Evolutionary conservation across 2,113 vertebrate species (phyloP), one percentile per base, ranked within the genome.

Genomic region (Lophura nycthemera): DNA sequence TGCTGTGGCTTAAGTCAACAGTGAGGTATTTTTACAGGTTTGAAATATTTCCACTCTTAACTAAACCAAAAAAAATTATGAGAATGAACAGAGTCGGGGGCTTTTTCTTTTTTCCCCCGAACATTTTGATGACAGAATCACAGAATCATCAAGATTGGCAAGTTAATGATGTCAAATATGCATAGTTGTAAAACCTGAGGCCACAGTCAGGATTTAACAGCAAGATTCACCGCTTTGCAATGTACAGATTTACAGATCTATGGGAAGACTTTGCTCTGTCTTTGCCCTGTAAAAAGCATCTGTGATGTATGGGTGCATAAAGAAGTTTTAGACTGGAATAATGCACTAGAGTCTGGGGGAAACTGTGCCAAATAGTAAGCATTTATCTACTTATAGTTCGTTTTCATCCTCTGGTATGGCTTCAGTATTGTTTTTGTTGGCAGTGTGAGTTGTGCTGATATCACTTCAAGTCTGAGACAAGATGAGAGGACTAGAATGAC

Each of bases 161-260:
- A 4, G 9, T 82, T 72, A 29, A 3, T 60, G 38, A 56, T 27
- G 61, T 67, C 40, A 80, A 71, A 65, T n/a, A 1, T 32, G 11
- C n/a, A 5, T 6, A 47, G 29, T 52, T 77, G 25, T 65, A 81
- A 78, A 36, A 82, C 24, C 57, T 40, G 59, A 82, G 36, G 40
- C 43, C 66, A 67, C 38, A 80, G 15, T 7, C 86, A 73, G 32
- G 38, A 34, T 2, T 65, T 83, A 66, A 57, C 72, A 29, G 5
- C 19, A 4, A 13, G 45, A 29, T 38, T 32, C 7, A 1, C 32
- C 74, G 21, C 16, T 92, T 74, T 60, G 34, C 27, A 32, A 19
- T 32, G 1, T 30, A 1, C 8, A 8, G 0, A 0, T 65, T 88
- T 63, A 77, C 7, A 54, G 36, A 25, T 18, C 13, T 85, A 2